Evolutionary conservation across 2,888 invertebrate genomes (phyloP), one percentile per base, ranked within the genome.

Genomic region (Nomada fabriciana): DNA sequence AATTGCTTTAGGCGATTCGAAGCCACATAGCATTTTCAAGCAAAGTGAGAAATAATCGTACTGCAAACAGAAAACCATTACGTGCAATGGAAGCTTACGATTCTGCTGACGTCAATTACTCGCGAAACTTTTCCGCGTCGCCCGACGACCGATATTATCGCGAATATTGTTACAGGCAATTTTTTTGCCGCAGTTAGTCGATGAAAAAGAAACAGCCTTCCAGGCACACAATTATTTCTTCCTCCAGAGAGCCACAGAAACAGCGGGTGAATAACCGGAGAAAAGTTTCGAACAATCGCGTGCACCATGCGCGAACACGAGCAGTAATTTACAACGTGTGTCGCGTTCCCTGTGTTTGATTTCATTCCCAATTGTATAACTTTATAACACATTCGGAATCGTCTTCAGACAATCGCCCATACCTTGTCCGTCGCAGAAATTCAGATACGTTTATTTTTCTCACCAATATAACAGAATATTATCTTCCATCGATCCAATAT

Each of bases 151-250:
- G 85, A 86, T 86, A 78, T 59, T 86, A 86, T 86, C 85, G 67
- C 60, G 80, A 86, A 86, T 86, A 84, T 86, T 79, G 82, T 84
- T 86, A 67, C 81, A 73, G 74, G 79, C 42, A 77, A 84, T 82
- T 84, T 83, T 47, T 47, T 50, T 64, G 43, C 23, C 70, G 73
- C 55, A 36, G 63, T 75, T 70, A 25, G 67, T 64, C 75, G 69
- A 76, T 79, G 74, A 59, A 76, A 71, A 77, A 76, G 77, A 74
- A 80, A 82, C 70, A 25, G 76, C 70, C 75, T 87, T 86, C 82
- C 79, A 75, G 77, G 84, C 84, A 83, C 73, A 71, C 83, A 84
- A 86, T 86, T 86, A 86, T 84, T 84, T 78, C 78, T 84, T 84
- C 64, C 69, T 74, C 68, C 50, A 57, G 53, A 73, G 72, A 68